phyloP scores from a whole-genome alignment of 2,113 vertebrate genomes.

The Nesospiza acunhae region DNA sequence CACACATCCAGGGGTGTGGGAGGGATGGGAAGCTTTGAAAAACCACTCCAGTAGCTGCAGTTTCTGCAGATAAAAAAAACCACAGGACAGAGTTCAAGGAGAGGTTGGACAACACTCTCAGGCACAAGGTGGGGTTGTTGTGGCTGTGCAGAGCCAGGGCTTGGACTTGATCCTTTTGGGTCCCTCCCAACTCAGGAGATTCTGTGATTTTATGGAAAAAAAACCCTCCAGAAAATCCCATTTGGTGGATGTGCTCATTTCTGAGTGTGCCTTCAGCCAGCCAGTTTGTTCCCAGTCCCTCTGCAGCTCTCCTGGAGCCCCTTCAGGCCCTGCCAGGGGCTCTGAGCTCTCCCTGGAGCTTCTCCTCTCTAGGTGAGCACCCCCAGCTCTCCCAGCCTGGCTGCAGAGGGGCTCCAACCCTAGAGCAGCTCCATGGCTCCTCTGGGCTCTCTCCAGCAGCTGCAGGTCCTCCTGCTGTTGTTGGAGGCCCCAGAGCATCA shows the following conservation, averaged over 20 bases:
- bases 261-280: not conserved
- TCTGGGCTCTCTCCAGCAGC: not conserved
- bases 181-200: not conserved
- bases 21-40: not conserved
- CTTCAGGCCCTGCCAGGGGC: not conserved
- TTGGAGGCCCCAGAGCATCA: not conserved
- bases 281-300: not conserved
- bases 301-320: not conserved
- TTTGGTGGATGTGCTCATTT: fast-evolving
- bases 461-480: not conserved
- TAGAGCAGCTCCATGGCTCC: fast-evolving
- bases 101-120: not conserved
- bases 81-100: not conserved
- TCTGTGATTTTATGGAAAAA: not conserved
- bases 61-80: not conserved
- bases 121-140: not conserved
- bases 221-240: not conserved
- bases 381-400: not conserved
- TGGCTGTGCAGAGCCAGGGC: not conserved
- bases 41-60: not conserved
- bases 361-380: not conserved
- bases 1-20: not conserved
- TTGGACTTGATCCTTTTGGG: not conserved
- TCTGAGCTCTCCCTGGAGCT: not conserved
- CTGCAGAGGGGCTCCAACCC: not conserved